phyloP scores from a whole-genome alignment of 2,113 vertebrate genomes.

The Rhynchopsitta pachyrhyncha region DNA sequence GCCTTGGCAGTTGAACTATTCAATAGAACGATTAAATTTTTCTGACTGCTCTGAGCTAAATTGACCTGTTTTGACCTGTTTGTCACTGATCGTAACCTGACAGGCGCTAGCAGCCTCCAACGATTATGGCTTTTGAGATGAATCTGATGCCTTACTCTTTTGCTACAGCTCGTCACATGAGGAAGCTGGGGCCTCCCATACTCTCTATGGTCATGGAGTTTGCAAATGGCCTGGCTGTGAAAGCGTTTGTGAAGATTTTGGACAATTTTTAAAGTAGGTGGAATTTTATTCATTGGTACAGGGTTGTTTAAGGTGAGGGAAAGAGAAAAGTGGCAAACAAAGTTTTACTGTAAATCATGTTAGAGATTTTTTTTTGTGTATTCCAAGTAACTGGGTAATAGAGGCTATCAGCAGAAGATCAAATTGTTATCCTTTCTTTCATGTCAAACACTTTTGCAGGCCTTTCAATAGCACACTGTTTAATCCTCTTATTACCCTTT shows the following conservation, averaged over 20 bases:
- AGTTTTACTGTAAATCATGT: neutral
- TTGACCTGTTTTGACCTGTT: conserved; percentile 85
- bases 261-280: conserved; percentile 99
- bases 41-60: conserved; percentile 83
- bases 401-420: conserved; percentile 10
- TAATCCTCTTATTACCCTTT: conserved; percentile 25
- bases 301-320: neutral
- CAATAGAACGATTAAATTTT: conserved; percentile 85
- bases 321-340: neutral
- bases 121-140: conserved; percentile 80
- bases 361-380: neutral
- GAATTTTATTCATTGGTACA: neutral
- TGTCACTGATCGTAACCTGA: conserved; percentile 85
- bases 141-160: conserved; percentile 77
- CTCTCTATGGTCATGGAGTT: conserved; percentile 97
- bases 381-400: conserved; percentile 44
- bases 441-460: conserved; percentile 32
- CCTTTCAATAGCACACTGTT: conserved; percentile 44
- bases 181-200: conserved; percentile 93
- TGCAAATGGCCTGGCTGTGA: conserved; percentile 99
- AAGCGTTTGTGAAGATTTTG: conserved; percentile 98
- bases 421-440: conserved; percentile 34
- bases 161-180: conserved; percentile 91
- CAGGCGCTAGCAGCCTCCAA: conserved; percentile 80
- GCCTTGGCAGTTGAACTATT: conserved; percentile 85